These are phyloP conservation scores for Lithobates sylvaticus DNA, from an alignment of 2,797 vertebrate genomes.

Conservation along the genomic window DNA sequence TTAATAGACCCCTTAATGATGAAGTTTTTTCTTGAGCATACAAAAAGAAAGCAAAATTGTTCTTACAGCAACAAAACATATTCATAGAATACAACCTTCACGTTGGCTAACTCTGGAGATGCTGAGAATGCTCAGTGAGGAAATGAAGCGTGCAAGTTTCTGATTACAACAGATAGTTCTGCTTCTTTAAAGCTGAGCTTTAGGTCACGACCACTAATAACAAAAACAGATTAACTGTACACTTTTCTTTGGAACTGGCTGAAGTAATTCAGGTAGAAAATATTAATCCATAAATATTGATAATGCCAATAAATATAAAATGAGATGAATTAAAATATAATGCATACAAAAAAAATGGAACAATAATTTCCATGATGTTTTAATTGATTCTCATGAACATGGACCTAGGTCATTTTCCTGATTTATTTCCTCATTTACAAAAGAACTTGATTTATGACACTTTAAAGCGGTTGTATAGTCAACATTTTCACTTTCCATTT, in stretches of 20 bases:
- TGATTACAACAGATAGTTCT: slow-evolving; percentile 58
- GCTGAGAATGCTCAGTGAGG: slow-evolving; percentile 40
- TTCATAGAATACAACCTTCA: slow-evolving; percentile 27
- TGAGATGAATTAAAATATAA: too few relatives aligned
- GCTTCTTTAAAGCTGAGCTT: slow-evolving; percentile 35
- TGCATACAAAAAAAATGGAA: too few relatives aligned
- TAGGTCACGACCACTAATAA: slow-evolving; percentile 41
- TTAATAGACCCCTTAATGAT: background rate
- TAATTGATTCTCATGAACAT: too few relatives aligned
- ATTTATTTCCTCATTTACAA: too few relatives aligned
- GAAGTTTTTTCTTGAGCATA: background rate
- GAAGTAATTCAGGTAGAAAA: background rate
- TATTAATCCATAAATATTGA: background rate
- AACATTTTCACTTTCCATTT: too few relatives aligned
- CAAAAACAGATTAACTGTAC: slow-evolving; percentile 30
- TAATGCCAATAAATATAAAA: too few relatives aligned
- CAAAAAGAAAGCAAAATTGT: slow-evolving; percentile 22
- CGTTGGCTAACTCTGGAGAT: slow-evolving; percentile 19
- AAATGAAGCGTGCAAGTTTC: slow-evolving; percentile 56
- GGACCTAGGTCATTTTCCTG: too few relatives aligned
- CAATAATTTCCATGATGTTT: too few relatives aligned
- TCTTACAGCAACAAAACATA: slow-evolving; percentile 25
- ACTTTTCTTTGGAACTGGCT: background rate
- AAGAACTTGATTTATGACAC: too few relatives aligned
- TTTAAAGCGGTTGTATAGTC: too few relatives aligned